Evolutionary conservation across 2,113 vertebrate species (phyloP), one percentile per base, ranked within the genome.

Genomic region (Scomber colias): DNA sequence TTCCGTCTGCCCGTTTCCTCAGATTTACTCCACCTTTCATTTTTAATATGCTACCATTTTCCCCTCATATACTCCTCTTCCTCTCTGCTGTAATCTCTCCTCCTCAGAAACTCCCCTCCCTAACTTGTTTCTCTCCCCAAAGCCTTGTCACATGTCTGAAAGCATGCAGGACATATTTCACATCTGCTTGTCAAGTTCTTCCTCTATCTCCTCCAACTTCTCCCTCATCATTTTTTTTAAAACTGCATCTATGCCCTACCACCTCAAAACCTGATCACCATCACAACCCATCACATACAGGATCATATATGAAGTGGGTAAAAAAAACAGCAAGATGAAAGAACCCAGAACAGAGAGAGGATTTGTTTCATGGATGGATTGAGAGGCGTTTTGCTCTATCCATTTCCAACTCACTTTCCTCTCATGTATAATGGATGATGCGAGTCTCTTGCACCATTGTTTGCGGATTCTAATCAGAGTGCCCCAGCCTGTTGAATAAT

Each of bases 351-450:
- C 50, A 51, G 24, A 77, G 21, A 44, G 46, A 55, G 31, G 45
- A 54, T 79, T 83, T 79, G 63, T 82, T 64, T 75, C 77, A 82
- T 51, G 55, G 79, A 84, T 73, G 76, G 65, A 81, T 55, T 50
- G 77, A 81, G 70, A 85, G 24, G 69, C 9, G 12, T 71, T 88
- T 71, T 60, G 69, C 70, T 86, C 57, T 16, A 11, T 71, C 71
- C 5, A 45, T 84, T 82, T 86, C 82, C 71, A 70, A 75, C 78
- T 89, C 57, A 7, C 62, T 78, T 91, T 88, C 71, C 82, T 77
- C 86, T 89, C 89, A 92, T 92, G 85, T 90, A 83, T 93, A 92
- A 94, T 93, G 83, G 69, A 94, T 88, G 82, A 79, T 64, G 71
- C 9, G 53, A 80, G 85, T 85, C 84, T 87, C 77, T 71, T 68